Evolutionary conservation across 1,140 invertebrate species (phyloP).

Genomic region (Scylla paramamosain): DNA sequence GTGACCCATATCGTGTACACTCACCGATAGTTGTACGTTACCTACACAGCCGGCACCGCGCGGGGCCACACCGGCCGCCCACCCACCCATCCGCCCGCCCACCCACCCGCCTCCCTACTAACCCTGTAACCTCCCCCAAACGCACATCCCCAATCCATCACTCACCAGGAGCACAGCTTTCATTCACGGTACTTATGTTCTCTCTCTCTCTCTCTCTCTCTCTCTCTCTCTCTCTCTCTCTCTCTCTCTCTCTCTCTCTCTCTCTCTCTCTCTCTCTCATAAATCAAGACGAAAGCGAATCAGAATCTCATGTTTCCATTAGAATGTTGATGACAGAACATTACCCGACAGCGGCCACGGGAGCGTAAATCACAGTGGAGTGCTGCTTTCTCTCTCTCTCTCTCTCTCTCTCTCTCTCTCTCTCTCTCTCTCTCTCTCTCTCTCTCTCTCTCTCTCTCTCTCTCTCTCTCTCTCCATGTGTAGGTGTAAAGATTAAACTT

Average conservation of each 20-base stretch:
- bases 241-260: slow-evolving; percentile 21
- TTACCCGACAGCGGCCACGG: neutral
- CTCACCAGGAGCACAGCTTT: neutral
- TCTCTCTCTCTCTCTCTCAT: slow-evolving; percentile 12
- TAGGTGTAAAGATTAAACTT: no score
- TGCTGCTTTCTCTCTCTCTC: neutral
- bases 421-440: neutral
- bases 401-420: slow-evolving; percentile 3
- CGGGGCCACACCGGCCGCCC: no score
- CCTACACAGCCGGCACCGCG: neutral
- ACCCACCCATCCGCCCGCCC: no score
- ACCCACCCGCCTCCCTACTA: no score
- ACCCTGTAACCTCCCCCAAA: no score
- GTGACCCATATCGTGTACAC: slow-evolving; percentile 1
- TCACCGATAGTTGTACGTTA: neutral
- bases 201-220: neutral
- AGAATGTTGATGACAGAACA: slow-evolving; percentile 23
- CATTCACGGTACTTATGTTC: neutral
- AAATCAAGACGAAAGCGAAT: slow-evolving; percentile 8
- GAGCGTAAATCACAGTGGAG: neutral
- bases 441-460: no score
- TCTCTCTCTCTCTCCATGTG: no score
- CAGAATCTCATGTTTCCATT: slow-evolving; percentile 2
- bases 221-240: neutral
- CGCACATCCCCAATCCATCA: no score